phyloP scores from a whole-genome alignment of 2,797 vertebrate species.

The Sparidentex hasta region DNA sequence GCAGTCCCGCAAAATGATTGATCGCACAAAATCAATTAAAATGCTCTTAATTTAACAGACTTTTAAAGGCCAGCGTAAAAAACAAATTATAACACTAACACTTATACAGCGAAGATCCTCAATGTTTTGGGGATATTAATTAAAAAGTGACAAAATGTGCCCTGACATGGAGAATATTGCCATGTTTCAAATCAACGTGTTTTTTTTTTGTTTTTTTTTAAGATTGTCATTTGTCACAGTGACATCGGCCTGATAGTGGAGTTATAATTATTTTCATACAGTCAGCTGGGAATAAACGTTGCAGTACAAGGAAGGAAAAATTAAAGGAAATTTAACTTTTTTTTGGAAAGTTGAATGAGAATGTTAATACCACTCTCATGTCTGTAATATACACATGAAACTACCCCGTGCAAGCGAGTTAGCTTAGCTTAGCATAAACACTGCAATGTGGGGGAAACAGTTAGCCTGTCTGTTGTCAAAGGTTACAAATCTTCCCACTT shows the following conservation, averaged over 20 bases:
- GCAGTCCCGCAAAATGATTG: constrained; percentile 28
- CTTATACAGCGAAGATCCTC: not conserved
- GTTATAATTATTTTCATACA: constrained; percentile 19
- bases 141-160: constrained; percentile 26
- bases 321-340: not conserved
- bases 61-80: constrained; percentile 19
- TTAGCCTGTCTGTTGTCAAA: not conserved
- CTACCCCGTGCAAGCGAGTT: not conserved
- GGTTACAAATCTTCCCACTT: not conserved
- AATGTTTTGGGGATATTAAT: constrained; percentile 24
- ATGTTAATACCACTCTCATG: not conserved
- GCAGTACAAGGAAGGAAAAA: not conserved
- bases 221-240: constrained; percentile 30
- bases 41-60: constrained; percentile 2
- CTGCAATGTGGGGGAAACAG: not conserved
- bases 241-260: not conserved
- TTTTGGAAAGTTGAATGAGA: not conserved
- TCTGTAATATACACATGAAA: not conserved
- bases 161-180: not conserved
- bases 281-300: not conserved
- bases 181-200: constrained; percentile 8
- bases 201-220: not conserved
- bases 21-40: constrained; percentile 51
- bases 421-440: not conserved
- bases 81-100: constrained; percentile 20